These are phyloP conservation scores for Graptemys geographica DNA, from an alignment of 2,797 vertebrate species.

Conservation along the genomic window DNA sequence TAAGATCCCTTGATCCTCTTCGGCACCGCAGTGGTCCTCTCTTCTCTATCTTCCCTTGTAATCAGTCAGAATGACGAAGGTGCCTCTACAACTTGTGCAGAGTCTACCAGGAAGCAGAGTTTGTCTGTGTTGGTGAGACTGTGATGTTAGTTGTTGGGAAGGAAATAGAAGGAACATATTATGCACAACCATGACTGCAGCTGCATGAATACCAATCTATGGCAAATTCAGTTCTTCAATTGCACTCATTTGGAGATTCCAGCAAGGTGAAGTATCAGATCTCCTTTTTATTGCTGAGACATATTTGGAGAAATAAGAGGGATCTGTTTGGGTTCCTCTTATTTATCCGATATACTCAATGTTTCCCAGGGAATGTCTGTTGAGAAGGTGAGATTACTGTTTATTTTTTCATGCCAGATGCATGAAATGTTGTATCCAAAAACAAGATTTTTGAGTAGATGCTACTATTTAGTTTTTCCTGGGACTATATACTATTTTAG, in stretches of 20 bases:
- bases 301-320: neutral
- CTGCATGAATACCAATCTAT: neutral
- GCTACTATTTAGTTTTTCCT: neutral
- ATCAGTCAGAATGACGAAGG: neutral
- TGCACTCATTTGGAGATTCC: neutral
- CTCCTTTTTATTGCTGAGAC: neutral
- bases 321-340: neutral
- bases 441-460: neutral
- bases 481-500: neutral
- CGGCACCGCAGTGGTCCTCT: rapidly evolving
- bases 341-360: neutral
- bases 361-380: neutral
- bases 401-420: neutral
- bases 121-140: neutral
- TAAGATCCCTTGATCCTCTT: neutral
- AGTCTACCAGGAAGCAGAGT: neutral
- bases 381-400: neutral
- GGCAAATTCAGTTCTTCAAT: neutral
- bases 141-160: neutral
- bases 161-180: neutral
- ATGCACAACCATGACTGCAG: neutral
- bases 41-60: neutral
- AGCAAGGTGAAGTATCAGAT: neutral
- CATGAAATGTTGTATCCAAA: neutral
- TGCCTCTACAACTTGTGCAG: neutral